Conservation (phyloP, 2,113 vertebrate species). For the Laterallus jamaicensis region DNA sequence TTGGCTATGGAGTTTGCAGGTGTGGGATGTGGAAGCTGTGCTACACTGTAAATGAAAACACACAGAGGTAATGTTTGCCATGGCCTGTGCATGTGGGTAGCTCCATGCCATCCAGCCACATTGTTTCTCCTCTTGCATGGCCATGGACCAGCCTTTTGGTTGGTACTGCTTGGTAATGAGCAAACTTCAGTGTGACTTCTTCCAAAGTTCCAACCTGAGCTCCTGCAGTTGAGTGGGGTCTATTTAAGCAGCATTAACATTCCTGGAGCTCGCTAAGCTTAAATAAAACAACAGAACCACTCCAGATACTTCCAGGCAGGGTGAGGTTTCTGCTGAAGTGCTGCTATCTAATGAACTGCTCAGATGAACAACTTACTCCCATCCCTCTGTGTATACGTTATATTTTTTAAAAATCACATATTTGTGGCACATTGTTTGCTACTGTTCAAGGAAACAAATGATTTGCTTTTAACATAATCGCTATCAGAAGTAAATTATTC, state of each 20-base stretch:
- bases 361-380: neutral
- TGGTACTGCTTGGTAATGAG: neutral
- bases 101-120: neutral
- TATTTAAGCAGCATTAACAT: conserved; percentile 16
- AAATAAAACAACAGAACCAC: conserved; percentile 37
- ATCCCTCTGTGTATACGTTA: neutral
- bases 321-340: neutral
- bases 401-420: conserved; percentile 27
- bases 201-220: neutral
- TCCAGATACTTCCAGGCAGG: neutral
- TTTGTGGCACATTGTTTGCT: conserved; percentile 33
- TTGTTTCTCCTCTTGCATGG: neutral
- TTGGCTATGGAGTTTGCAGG: neutral
- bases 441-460: conserved; percentile 58
- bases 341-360: conserved; percentile 33
- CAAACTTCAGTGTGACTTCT: neutral
- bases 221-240: neutral
- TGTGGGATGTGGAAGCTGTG: too few relatives aligned
- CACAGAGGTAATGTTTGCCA: neutral
- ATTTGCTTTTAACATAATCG: conserved; percentile 66
- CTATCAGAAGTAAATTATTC: conserved; percentile 66
- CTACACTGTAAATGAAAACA: neutral
- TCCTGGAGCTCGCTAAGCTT: conserved; percentile 40
- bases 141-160: rapidly evolving
- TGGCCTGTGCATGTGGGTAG: too few relatives aligned